Base-by-base conservation (phyloP, 1,140 invertebrate genomes). In the Pachypsylla venusta region DNA sequence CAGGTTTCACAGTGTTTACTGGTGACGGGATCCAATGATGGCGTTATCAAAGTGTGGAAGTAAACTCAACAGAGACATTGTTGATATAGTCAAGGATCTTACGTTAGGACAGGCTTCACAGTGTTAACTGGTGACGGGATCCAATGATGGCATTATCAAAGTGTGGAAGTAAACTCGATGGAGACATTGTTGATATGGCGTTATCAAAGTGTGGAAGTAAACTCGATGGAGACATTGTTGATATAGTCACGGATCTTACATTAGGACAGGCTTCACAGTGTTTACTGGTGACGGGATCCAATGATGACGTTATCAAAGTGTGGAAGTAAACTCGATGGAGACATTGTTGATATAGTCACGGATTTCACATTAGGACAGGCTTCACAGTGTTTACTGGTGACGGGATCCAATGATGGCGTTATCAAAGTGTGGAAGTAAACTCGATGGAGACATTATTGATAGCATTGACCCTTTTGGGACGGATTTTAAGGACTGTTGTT, bases 131-230 rank as follows among this genome's bases (percentile, higher is more conserved):
- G 73, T 91, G 2, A 85, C 87, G 5, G 78, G 81, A 1, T 84
- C 85, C n/a, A 78, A 81, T n/a, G 87, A 93, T 72, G 90, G 90
- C 42, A 81, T 92, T 22, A 86, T 94, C 58, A 93, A 93, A 81
- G 82, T 93, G 53, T 93, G 89, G 89, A 93, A 93, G 73, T 93
- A 76, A 82, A 14, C 4, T 40, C 27, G 58, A 53, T 48, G 26
- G 39, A 19, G 40, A 13, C n/a, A 3, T 3, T 24, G 2, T 3
- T 22, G 25, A 54, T n/a, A 93, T 72, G 90, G 90, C 42, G 81
- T 92, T 22, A 86, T 94, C 58, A 93, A 93, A 81, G 82, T 93
- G 53, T 93, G 89, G 89, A 93, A 93, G 73, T 93, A 76, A 82
- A 14, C 4, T 40, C 27, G 58, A 53, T 48, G 26, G 39, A 19